Base-by-base conservation (phyloP, 35 echinoderm and acorn worm genomes). In the Chiridota heheva region DNA sequence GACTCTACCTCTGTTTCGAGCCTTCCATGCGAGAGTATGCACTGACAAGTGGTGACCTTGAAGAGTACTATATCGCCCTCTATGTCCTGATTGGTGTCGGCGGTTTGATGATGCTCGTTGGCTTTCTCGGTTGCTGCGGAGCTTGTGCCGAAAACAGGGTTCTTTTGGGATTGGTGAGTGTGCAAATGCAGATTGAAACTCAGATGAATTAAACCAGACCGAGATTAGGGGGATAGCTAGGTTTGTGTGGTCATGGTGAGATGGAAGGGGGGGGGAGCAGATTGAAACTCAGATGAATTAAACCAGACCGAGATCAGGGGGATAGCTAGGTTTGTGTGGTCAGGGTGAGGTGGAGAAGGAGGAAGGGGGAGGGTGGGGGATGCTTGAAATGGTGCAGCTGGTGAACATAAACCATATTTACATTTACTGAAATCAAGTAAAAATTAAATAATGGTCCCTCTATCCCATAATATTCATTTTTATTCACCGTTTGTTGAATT, bases 111-210 rank as follows among this genome's bases (percentile, higher is more conserved):
- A 98, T 98, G 89, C 59, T 98, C 3, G 86, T 98, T 41, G 95
- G 95, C 2, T 98, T 98, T 81, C 58, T 98, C 3, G 95, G 95
- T 53, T 98, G 95, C 42, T 98, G 95, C 44, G 95, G 89, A 58
- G 89, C 95, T 4, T 98, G 95, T 28, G 82, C 85, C 44, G 95
- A 98, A 57, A 98, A 85, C 56, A 81, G 76, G 28, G 76, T 81
- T 26, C 81, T 98, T 5, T 76, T 98, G 2, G 84, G 85, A 15
- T 69, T 91, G 79, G 95, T 91, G 86, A 77, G 90, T 57, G 36
- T n/a, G 10, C n/a, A 12, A 53, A n/a, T n/a, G n/a, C n/a, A n/a
- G n/a, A n/a, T n/a, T n/a, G n/a, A n/a, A n/a, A n/a, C n/a, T n/a
- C n/a, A n/a, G n/a, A n/a, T n/a, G n/a, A n/a, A n/a, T n/a, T n/a